A percentile compares a stretch with the other conserved stretches of the same genome.
phyloP scores from a whole-genome alignment of 2,113 vertebrate genomes.

The Butorides virescens region DNA sequence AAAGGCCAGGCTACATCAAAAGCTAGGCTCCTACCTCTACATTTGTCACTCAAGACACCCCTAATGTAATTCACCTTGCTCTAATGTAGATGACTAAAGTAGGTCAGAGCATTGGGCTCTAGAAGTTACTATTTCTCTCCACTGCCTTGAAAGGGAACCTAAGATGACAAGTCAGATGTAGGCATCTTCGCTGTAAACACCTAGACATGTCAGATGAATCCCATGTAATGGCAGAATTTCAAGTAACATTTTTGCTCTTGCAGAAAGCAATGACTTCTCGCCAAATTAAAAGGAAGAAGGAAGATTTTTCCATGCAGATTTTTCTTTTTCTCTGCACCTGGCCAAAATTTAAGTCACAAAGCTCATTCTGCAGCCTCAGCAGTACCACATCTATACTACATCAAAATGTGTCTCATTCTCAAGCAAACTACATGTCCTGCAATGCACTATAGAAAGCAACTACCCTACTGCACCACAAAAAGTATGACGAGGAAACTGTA shows the following conservation, averaged over 20 bases:
- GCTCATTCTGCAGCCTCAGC: not conserved
- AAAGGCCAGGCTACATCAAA: slow-evolving; percentile 30
- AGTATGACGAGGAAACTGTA: not conserved
- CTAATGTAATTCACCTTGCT: not conserved
- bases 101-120: not conserved
- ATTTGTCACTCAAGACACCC: not conserved
- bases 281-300: not conserved
- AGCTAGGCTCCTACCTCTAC: not conserved
- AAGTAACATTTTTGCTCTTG: not conserved
- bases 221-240: not conserved
- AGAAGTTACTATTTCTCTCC: not conserved
- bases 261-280: not conserved
- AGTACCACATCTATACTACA: not conserved
- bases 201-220: not conserved
- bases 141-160: not conserved
- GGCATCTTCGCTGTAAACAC: not conserved
- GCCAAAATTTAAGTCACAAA: not conserved
- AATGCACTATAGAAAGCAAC: not conserved
- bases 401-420: not conserved
- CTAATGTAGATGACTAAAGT: slow-evolving; percentile 8
- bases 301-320: not conserved
- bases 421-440: not conserved
- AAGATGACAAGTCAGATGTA: not conserved
- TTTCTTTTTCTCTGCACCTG: not conserved
- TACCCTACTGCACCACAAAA: not conserved